phyloP scores from a whole-genome alignment of 2,888 invertebrate species.

The Drosophila birchii region DNA sequence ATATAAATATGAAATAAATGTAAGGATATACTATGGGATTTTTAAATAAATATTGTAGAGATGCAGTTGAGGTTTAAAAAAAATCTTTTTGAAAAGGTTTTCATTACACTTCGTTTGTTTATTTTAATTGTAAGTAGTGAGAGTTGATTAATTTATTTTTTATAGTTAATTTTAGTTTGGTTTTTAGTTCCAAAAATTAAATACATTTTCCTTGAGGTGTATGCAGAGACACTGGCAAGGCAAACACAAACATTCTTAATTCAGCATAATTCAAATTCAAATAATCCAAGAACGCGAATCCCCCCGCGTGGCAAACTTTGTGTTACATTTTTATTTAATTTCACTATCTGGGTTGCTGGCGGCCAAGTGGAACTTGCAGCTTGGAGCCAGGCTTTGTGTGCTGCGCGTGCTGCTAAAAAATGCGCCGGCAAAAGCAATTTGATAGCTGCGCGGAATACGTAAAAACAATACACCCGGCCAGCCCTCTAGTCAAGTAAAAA shows the following conservation, averaged over 20 bases:
- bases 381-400: slow-evolving; percentile 60
- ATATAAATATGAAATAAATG: not conserved
- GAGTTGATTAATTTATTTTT: too few relatives aligned
- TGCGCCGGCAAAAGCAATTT: slow-evolving; percentile 79
- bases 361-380: slow-evolving; percentile 37
- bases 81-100: not conserved
- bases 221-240: slow-evolving; percentile 18
- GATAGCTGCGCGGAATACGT: slow-evolving; percentile 79
- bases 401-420: slow-evolving; percentile 69
- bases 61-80: not conserved
- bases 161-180: too few relatives aligned
- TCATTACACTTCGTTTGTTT: too few relatives aligned
- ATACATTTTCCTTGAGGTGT: not conserved
- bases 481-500: slow-evolving; percentile 36
- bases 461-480: slow-evolving; percentile 66
- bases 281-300: slow-evolving; percentile 51
- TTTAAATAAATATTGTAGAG: not conserved
- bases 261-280: slow-evolving; percentile 79
- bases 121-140: too few relatives aligned
- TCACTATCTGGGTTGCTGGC: slow-evolving; percentile 66
- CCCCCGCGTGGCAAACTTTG: slow-evolving; percentile 61
- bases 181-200: not conserved
- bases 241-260: slow-evolving; percentile 74
- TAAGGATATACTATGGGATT: too few relatives aligned
- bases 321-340: slow-evolving; percentile 79